Evolutionary conservation across 1,140 invertebrate genomes (phyloP).

Genomic region (Nasonia longicornis): DNA sequence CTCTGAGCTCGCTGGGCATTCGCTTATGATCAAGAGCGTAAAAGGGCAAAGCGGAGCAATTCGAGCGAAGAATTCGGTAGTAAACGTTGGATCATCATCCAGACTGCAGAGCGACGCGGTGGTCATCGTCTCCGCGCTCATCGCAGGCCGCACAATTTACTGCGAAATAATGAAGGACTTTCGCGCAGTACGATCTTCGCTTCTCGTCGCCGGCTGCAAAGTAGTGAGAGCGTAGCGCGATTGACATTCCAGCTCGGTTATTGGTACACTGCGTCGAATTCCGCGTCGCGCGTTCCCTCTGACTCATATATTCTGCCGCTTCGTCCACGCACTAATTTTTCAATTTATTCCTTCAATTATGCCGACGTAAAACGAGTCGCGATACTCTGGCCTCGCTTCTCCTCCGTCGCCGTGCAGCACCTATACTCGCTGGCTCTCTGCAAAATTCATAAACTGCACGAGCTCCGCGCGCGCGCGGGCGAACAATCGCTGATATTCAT

Average conservation of each 20-base stretch:
- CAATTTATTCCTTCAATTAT: slow-evolving; percentile 49
- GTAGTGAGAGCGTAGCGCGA: not conserved
- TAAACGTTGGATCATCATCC: slow-evolving; percentile 31
- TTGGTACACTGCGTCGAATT: slow-evolving; percentile 40
- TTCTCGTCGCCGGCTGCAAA: not conserved
- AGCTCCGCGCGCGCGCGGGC: slow-evolving; percentile 14
- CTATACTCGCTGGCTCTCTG: not conserved
- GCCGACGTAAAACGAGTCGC: slow-evolving; percentile 44
- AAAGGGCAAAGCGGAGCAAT: slow-evolving; percentile 30
- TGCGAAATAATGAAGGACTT: slow-evolving; percentile 46
- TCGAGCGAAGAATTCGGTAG: slow-evolving; percentile 33
- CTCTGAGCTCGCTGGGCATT: not conserved
- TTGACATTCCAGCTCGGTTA: slow-evolving; percentile 46
- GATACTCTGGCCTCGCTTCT: slow-evolving; percentile 32
- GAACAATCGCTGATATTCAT: slow-evolving; percentile 42
- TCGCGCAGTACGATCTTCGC: slow-evolving; percentile 9
- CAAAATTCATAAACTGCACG: slow-evolving; percentile 38
- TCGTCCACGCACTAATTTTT: slow-evolving; percentile 45
- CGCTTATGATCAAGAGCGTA: slow-evolving; percentile 26
- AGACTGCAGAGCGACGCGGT: not conserved
- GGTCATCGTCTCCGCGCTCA: slow-evolving; percentile 3
- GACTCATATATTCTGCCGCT: slow-evolving; percentile 33
- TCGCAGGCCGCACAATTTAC: slow-evolving; percentile 40
- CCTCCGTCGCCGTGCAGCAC: not conserved
- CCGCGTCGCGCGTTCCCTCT: slow-evolving; percentile 28